Conservation (phyloP, 2,113 vertebrate species). For the Butorides virescens region DNA sequence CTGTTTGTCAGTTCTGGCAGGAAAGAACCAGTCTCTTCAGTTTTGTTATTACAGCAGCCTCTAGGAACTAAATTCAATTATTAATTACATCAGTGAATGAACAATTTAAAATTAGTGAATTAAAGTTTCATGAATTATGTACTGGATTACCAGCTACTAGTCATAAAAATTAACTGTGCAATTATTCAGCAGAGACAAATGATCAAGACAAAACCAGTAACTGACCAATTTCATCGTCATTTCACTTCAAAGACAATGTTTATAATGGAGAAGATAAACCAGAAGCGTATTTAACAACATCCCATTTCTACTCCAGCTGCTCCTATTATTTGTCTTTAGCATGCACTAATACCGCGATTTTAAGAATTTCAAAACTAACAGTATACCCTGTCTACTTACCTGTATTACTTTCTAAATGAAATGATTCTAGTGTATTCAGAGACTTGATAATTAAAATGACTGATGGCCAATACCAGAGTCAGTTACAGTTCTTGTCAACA, state of each 20-base stretch:
- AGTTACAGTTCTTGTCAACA: neutral
- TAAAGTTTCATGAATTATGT: neutral
- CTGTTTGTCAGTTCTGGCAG: neutral
- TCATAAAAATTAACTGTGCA: neutral
- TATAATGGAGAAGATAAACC: neutral
- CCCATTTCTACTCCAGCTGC: neutral
- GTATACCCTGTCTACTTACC: neutral
- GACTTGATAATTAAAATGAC: neutral
- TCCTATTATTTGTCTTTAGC: constrained; percentile 14
- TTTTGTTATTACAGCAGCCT: neutral
- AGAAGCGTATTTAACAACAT: neutral
- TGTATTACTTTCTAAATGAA: neutral
- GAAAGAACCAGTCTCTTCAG: neutral
- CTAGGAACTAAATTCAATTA: neutral
- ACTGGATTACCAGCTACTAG: neutral
- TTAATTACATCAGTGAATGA: neutral
- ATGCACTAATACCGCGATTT: neutral
- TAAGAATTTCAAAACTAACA: neutral
- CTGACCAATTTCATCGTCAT: neutral
- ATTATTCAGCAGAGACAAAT: neutral
- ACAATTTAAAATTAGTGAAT: neutral
- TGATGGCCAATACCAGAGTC: neutral
- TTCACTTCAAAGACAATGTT: neutral
- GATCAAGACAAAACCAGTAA: neutral
- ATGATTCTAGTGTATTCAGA: neutral